Evolutionary conservation across 2,888 invertebrate species (phyloP).

Genomic region (Phengaris alcon): DNA sequence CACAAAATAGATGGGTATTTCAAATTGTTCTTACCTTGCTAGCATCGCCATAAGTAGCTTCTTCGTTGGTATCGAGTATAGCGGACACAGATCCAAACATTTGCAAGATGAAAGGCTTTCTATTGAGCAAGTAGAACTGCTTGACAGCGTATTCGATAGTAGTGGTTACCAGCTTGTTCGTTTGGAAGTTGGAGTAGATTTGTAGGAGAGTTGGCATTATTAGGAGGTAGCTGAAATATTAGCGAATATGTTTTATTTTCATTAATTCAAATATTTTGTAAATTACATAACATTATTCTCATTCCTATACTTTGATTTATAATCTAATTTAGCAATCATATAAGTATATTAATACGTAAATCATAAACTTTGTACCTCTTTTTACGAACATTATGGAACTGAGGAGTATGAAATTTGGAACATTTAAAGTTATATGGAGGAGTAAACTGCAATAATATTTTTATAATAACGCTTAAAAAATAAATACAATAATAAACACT

Average conservation of each 20-base stretch:
- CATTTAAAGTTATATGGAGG: too few relatives aligned
- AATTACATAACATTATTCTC: not conserved
- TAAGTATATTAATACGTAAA: too few relatives aligned
- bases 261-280: not conserved
- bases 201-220: conserved; percentile 98
- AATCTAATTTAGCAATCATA: too few relatives aligned
- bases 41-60: conserved; percentile 92
- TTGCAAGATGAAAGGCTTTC: conserved; percentile 98
- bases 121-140: conserved; percentile 98
- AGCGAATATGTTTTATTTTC: not conserved
- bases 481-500: too few relatives aligned
- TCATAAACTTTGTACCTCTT: too few relatives aligned
- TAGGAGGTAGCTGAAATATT: conserved; percentile 86
- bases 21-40: conserved; percentile 83
- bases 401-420: too few relatives aligned
- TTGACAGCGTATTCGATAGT: conserved; percentile 99
- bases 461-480: too few relatives aligned
- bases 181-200: conserved; percentile 98
- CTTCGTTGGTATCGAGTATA: conserved; percentile 94
- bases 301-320: too few relatives aligned
- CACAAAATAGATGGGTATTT: too few relatives aligned
- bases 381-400: too few relatives aligned
- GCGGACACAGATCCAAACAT: conserved; percentile 99
- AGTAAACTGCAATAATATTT: too few relatives aligned
- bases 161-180: conserved; percentile 95